A percentile compares a stretch with the other conserved stretches of the same genome.
These are phyloP conservation scores for Sinosuthora webbiana DNA, from an alignment of 2,113 vertebrate genomes.

Conservation along the genomic window DNA sequence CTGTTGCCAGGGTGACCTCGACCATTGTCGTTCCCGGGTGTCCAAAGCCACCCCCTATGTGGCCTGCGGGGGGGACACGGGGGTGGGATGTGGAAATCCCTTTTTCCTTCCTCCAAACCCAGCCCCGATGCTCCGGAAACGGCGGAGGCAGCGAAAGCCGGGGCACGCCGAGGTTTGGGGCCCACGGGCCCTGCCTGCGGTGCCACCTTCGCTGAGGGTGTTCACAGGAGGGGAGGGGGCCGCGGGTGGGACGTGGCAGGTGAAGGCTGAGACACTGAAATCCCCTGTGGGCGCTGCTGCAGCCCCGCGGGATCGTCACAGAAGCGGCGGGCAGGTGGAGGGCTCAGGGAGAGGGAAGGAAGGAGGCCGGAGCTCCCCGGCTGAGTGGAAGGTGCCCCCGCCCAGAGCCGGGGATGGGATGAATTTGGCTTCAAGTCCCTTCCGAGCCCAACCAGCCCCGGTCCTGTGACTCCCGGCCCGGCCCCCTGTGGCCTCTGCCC, in stretches of 20 bases:
- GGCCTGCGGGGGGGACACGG: rapidly evolving
- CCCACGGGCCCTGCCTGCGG: rapidly evolving
- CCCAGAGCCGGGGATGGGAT: not conserved
- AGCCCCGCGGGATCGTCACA: rapidly evolving
- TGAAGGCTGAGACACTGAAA: rapidly evolving
- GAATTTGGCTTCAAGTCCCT: not conserved
- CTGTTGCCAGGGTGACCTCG: not conserved
- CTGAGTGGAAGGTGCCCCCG: not conserved
- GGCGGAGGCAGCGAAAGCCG: rapidly evolving
- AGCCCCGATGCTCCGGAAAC: rapidly evolving
- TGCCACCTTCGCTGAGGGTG: rapidly evolving
- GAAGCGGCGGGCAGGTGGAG: not conserved
- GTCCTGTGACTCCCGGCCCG: not conserved
- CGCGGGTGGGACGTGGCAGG: rapidly evolving
- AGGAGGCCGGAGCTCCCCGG: not conserved
- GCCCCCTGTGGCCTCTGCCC: not conserved
- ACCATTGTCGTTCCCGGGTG: not conserved
- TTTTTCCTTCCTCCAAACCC: not conserved
- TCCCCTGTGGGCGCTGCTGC: rapidly evolving
- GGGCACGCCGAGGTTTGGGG: not conserved
- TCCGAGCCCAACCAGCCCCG: not conserved
- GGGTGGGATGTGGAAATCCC: not conserved
- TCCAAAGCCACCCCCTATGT: not conserved
- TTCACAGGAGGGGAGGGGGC: rapidly evolving
- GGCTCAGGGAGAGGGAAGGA: not conserved